A percentile compares a stretch with the other conserved stretches of the same genome.
Conservation (phyloP, 2,113 vertebrate genomes). For the Urocynchramus pylzowi region DNA sequence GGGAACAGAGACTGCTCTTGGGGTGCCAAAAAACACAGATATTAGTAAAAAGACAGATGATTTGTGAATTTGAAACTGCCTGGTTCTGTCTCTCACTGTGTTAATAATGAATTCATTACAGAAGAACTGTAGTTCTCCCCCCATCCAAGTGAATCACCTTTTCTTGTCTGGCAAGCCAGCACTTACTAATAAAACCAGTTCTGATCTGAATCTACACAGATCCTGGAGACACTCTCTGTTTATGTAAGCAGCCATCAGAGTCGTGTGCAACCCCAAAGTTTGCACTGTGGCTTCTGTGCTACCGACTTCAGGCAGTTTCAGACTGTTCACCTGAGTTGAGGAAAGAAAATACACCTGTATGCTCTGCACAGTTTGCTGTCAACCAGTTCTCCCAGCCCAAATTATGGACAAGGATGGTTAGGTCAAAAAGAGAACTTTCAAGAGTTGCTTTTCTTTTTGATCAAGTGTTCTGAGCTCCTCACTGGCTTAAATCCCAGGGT, state of each 20-base stretch:
- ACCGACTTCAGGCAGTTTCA: background rate
- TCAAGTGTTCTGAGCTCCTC: background rate
- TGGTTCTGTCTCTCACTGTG: constrained; percentile 34
- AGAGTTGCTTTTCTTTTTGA: background rate
- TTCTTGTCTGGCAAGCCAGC: background rate
- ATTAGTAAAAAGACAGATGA: constrained; percentile 60
- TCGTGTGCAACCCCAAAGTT: background rate
- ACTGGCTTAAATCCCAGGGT: background rate
- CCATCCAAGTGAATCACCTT: background rate
- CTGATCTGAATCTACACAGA: background rate
- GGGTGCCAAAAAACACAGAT: constrained; percentile 58
- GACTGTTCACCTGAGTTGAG: background rate
- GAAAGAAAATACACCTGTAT: background rate
- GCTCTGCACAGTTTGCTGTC: background rate
- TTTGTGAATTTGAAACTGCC: constrained; percentile 58
- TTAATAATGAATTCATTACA: constrained; percentile 56
- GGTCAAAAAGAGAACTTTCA: background rate
- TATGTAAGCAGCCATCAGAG: background rate
- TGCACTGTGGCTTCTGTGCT: background rate
- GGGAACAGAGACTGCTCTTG: constrained; percentile 12
- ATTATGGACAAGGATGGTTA: background rate
- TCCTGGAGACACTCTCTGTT: background rate
- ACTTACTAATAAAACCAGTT: background rate
- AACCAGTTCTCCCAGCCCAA: background rate
- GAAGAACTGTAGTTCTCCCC: background rate